Conservation (phyloP, 2,888 invertebrate genomes). For the Plagiodera versicolora region DNA sequence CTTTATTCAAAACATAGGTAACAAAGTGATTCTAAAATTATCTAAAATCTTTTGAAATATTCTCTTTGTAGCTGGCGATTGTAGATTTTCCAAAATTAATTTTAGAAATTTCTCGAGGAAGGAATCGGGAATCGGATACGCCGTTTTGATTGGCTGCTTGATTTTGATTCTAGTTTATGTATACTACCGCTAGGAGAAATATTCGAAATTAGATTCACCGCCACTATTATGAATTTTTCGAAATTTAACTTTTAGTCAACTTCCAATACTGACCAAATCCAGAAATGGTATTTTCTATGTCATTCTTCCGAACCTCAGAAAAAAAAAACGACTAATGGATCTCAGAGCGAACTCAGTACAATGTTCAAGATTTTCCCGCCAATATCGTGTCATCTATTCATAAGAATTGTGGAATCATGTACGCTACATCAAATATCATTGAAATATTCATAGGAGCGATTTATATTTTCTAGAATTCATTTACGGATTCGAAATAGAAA, state of each 20-base stretch:
- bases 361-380: background rate
- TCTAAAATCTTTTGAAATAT: conserved; percentile 22
- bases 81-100: conserved; percentile 23
- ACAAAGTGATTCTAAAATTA: conserved; percentile 32
- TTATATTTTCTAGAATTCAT: too few relatives aligned
- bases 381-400: background rate
- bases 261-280: too few relatives aligned
- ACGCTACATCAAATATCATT: too few relatives aligned
- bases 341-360: too few relatives aligned
- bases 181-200: conserved; percentile 49
- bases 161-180: conserved; percentile 39
- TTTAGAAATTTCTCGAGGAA: conserved; percentile 56
- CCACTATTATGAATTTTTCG: conserved; percentile 11
- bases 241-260: too few relatives aligned
- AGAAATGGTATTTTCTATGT: too few relatives aligned
- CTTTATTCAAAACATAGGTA: conserved; percentile 35
- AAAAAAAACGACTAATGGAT: too few relatives aligned
- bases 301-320: too few relatives aligned
- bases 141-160: conserved; percentile 38
- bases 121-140: conserved; percentile 68
- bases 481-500: too few relatives aligned
- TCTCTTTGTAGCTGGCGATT: conserved; percentile 2
- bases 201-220: conserved; percentile 37
- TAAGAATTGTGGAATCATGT: background rate
- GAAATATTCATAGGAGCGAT: too few relatives aligned